Conservation (phyloP, 2,888 invertebrate genomes). For the Deilephila porcellus region DNA sequence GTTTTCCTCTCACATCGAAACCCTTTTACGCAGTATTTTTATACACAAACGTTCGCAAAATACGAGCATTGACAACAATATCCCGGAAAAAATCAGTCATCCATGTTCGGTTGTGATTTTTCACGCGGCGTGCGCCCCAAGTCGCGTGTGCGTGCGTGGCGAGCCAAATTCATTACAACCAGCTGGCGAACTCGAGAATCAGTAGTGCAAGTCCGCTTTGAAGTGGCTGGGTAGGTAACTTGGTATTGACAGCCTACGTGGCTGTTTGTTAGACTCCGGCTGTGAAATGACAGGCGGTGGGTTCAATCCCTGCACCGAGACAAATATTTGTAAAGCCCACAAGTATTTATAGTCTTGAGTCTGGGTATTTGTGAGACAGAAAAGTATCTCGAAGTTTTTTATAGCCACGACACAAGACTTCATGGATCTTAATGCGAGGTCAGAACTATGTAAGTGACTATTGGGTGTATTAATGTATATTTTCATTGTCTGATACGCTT, state of each 20-base stretch:
- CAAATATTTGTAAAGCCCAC: too few species aligned
- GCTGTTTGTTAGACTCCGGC: too few species aligned
- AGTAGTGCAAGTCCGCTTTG: background rate
- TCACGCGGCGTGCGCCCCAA: slow-evolving; percentile 34
- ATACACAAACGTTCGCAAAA: slow-evolving; percentile 25
- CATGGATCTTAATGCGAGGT: too few species aligned
- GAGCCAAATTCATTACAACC: slow-evolving; percentile 8
- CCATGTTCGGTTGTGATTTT: slow-evolving; percentile 41
- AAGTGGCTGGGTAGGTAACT: background rate
- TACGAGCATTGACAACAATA: slow-evolving; percentile 29
- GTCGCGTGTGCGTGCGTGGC: slow-evolving; percentile 15
- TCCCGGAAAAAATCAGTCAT: slow-evolving; percentile 35
- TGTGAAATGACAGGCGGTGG: too few species aligned
- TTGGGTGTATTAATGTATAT: too few species aligned
- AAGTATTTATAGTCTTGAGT: too few species aligned
- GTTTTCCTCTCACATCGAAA: background rate
- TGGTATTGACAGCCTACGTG: background rate
- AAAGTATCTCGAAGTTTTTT: too few species aligned
- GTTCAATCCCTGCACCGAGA: too few species aligned
- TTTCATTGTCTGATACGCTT: too few species aligned
- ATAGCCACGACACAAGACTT: too few species aligned
- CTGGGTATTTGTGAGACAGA: too few species aligned
- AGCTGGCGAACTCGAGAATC: background rate
- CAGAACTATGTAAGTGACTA: too few species aligned
- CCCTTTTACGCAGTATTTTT: slow-evolving; percentile 18